Percentiles rank a stretch among this genome's conserved stretches.
phyloP scores from a whole-genome alignment of 2,797 vertebrate species.

The Syndactyla subalaris region DNA sequence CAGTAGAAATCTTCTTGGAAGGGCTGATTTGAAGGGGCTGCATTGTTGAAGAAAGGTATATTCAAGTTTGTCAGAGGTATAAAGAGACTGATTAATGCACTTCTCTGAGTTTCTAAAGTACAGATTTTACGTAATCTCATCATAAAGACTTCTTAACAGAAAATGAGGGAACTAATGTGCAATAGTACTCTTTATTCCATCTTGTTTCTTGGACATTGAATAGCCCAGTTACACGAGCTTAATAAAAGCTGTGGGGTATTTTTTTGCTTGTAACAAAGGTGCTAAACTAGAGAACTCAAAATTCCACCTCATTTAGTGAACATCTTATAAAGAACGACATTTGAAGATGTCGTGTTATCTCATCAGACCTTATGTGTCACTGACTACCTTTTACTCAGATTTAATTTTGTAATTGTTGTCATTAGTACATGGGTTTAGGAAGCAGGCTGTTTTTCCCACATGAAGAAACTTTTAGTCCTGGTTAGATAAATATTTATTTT shows the following conservation, averaged over 20 bases:
- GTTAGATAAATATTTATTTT: slow-evolving; percentile 8
- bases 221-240: not conserved
- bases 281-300: not conserved
- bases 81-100: not conserved
- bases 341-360: not conserved
- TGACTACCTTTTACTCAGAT: not conserved
- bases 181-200: not conserved
- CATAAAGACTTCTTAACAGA: not conserved
- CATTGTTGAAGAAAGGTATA: not conserved
- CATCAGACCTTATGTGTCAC: not conserved
- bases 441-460: not conserved
- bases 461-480: not conserved
- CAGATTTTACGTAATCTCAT: not conserved
- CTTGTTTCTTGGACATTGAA: not conserved
- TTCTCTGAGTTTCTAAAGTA: not conserved
- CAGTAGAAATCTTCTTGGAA: slow-evolving; percentile 19
- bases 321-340: not conserved
- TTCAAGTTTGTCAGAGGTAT: slow-evolving; percentile 13
- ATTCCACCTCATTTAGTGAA: not conserved
- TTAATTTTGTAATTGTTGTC: not conserved
- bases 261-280: not conserved
- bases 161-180: not conserved
- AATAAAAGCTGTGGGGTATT: not conserved
- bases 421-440: not conserved
- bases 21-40: slow-evolving; percentile 14